Conservation (phyloP, 2,113 vertebrate genomes). For the Acinonyx jubatus region DNA sequence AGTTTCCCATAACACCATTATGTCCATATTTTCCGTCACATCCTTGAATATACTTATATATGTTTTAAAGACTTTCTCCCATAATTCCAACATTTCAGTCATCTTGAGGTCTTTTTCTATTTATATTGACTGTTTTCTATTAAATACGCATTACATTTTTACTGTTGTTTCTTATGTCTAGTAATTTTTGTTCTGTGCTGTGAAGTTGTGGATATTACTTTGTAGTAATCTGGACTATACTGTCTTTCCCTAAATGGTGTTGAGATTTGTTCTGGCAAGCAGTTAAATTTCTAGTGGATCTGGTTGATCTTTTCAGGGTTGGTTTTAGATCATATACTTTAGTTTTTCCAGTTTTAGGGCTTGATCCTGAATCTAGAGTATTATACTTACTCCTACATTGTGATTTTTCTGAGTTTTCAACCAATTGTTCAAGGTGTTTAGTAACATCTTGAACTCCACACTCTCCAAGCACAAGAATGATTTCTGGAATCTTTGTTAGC, state of each 20-base stretch:
- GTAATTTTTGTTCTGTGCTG: not conserved
- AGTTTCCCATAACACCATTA: not conserved
- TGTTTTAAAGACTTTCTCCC: not conserved
- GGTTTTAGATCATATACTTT: not conserved
- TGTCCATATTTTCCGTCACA: not conserved
- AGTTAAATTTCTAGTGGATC: not conserved
- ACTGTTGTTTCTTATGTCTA: not conserved
- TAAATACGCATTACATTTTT: not conserved
- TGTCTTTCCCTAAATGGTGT: not conserved
- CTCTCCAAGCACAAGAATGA: not conserved
- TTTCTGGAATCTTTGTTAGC: not conserved
- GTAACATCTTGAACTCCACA: not conserved
- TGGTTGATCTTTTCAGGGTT: not conserved
- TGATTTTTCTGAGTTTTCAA: not conserved
- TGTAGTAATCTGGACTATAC: not conserved
- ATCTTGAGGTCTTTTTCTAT: not conserved
- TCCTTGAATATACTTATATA: not conserved
- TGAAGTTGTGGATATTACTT: not conserved
- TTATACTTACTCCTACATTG: not conserved
- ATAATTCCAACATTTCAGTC: not conserved
- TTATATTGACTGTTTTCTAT: not conserved
- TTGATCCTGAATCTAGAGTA: not conserved
- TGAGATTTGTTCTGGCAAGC: not conserved
- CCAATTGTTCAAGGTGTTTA: not conserved
- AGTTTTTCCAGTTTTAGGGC: not conserved